Conservation (phyloP, 2,888 invertebrate species). For the Drosophila differens region DNA sequence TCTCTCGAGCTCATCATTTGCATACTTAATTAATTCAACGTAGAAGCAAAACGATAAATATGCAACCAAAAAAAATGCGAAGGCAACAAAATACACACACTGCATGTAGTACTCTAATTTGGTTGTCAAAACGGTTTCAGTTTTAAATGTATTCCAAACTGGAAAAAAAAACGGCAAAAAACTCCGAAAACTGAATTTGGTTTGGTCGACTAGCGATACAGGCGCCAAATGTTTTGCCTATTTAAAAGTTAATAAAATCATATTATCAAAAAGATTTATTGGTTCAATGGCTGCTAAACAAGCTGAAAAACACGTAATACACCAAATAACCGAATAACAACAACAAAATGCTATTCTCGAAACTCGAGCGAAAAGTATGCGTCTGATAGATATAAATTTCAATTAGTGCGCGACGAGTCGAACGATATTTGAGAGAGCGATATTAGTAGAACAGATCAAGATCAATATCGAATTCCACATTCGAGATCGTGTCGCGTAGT, state of each 20-base stretch:
- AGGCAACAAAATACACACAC: slow-evolving; percentile 39
- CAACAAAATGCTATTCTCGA: slow-evolving; percentile 31
- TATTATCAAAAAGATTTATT: slow-evolving; percentile 77
- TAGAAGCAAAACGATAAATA: slow-evolving; percentile 50
- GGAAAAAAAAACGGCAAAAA: slow-evolving; percentile 25
- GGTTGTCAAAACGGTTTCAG: slow-evolving; percentile 76
- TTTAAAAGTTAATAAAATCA: slow-evolving; percentile 80
- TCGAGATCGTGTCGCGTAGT: slow-evolving; percentile 40
- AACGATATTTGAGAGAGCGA: slow-evolving; percentile 65
- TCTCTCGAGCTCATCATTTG: slow-evolving; percentile 62
- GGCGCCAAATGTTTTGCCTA: slow-evolving; percentile 79
- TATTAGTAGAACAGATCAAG: slow-evolving; percentile 61
- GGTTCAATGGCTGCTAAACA: slow-evolving; percentile 63
- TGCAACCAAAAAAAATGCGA: slow-evolving; percentile 31
- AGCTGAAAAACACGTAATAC: slow-evolving; percentile 46
- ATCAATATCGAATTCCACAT: slow-evolving; percentile 63
- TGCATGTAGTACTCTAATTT: slow-evolving; percentile 74
- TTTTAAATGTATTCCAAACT: slow-evolving; percentile 41
- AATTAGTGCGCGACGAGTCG: slow-evolving; percentile 67
- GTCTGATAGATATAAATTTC: slow-evolving; percentile 73
- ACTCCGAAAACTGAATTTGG: slow-evolving; percentile 4
- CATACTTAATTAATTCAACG: slow-evolving; percentile 77
- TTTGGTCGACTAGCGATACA: slow-evolving; percentile 42
- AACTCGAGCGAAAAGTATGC: slow-evolving; percentile 57
- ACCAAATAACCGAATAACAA: slow-evolving; percentile 13